Base-by-base conservation (phyloP, 2,113 vertebrate species). In the Paramisgurnus dabryanus region DNA sequence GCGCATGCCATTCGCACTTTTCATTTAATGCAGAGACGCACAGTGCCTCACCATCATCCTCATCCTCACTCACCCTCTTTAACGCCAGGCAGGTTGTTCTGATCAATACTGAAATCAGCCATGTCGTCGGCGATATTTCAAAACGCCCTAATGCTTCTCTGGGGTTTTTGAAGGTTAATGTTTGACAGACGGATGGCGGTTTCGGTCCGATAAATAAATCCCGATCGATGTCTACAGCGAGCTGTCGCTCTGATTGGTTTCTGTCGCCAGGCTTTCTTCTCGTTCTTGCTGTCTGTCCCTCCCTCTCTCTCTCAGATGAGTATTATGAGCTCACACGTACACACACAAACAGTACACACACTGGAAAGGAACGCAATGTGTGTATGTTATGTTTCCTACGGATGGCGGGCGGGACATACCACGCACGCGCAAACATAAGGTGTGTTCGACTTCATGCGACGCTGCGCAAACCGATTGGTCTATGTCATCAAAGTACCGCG, bases 61-160 rank as follows among this genome's bases (percentile, higher is more conserved):
- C 22, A 40, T 67, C 39, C 71, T 84, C 84, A 83, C 76, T 92
- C 90, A 94, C 93, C 92, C 84, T 93, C 92, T 92, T 93, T 94
- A 49, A 94, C 93, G 90, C 92, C 92, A 73, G 93, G 93, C 84
- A 94, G 91, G 70, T 88, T 92, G 7, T 93, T 89, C 87, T 93
- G 83, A 87, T 94, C 93, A 87, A 94, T 92, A 81, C 88, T 92
- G 81, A 92, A 89, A 84, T 93, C 92, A 88, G 92, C 92, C 93
- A 94, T 94, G 91, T 90, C 90, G 89, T 85, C 88, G 83, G 80
- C 63, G 77, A 83, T 82, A 75, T 86, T 87, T 88, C 64, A 81
- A 70, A 18, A 83, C 15, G 55, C 55, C 87, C 80, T 83, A 86
- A 87, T 70, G 84, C 84, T 82, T 87, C 88, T 84, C 85, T 67